Base-by-base conservation (phyloP, 2,113 vertebrate genomes). In the Oriolus oriolus region DNA sequence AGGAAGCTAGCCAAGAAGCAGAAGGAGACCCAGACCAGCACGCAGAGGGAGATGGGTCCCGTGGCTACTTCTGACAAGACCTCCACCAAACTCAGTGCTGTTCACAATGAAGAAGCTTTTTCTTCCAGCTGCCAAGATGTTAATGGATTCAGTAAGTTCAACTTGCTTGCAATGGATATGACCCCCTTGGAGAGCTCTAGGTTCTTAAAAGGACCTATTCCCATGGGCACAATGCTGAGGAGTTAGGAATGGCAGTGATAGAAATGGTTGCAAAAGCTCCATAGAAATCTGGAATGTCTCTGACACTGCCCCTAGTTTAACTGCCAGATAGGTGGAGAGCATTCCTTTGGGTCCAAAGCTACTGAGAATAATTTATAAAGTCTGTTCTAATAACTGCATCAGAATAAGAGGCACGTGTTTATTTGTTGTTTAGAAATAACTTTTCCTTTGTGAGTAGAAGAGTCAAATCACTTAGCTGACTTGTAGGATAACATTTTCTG, bases 1-100 rank as follows among this genome's bases (percentile, higher is more conserved):
- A 99, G 99, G 98, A 99, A 99, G 98, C 97, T 99, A 97, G 99
- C 99, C 45, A 99, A 99, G 98, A 99, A 99, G 97, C 99, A 99
- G 98, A 99, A 99, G 97, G 99, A 99, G 98, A 99, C 99, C 5
- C 99, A 99, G 95, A 99, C 98, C 97, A 99, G 98, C 98, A 99
- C 98, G 0, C 99, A 99, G 97, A 98, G 99, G 91, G 99, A 99
- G 98, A 99, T 99, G 99, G 99, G 98, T 22, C 99, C 99, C 0
- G 98, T 99, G 91, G 98, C 98, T 96, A 93, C 98, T 1, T 98
- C 99, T 0, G 99, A 99, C 97, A 99, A 99, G 97, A 99, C 98
- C 91, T 97, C 98, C 86, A 97, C 98, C 85, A 99, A 99, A 97
- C 98, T 99, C 97, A 99, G 98, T 97, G 98, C 99, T n/a, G 98